Evolutionary conservation across 2,888 invertebrate species (phyloP), one percentile per base, ranked within the genome.

Genomic region (Nephrotoma flavescens): DNA sequence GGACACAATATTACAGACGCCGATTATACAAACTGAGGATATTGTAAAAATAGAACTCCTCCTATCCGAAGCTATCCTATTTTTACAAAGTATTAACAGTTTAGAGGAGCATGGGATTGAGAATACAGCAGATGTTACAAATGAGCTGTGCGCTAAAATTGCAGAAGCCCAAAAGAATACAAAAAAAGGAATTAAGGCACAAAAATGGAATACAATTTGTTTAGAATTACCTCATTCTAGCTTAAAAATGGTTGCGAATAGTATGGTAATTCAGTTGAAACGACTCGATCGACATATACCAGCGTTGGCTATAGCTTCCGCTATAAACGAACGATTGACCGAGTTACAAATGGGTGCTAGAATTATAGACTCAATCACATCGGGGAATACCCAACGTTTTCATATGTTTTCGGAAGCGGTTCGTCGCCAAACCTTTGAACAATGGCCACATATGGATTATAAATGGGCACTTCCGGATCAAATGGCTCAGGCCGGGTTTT

Each of bases 361-460:
- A 88, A 89, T 91, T 86, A 89, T 90, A 1, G 91, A 91, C 44
- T 92, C 92, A 45, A 90, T 90, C 88, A 90, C 90, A 86, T 89
- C 90, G 42, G 90, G 90, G 47, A 90, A 90, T 86, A 90, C 91
- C 57, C 91, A 92, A 87, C 91, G 93, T 6, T 93, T 93, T 86
- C 92, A 94, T 44, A 98, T 98, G 98, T 97, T 97, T 91, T 97
- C 97, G 88, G 98, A 98, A 92, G 96, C 97, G 0, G 96, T 97
- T 88, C 93, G 98, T 84, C 94, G 96, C 89, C 96, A 97, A 90
- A 98, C 98, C 0, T 98, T 98, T 92, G 95, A 95, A 88, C 95
- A 96, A 90, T 98, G 98, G 98, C 98, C 98, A 2, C 98, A 98
- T 90, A 97, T 97, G 97, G 97, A 97, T 91, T 98, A 98, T 92